Base-by-base conservation (phyloP, 2,113 vertebrate species). In the Xyrauchen texanus region DNA sequence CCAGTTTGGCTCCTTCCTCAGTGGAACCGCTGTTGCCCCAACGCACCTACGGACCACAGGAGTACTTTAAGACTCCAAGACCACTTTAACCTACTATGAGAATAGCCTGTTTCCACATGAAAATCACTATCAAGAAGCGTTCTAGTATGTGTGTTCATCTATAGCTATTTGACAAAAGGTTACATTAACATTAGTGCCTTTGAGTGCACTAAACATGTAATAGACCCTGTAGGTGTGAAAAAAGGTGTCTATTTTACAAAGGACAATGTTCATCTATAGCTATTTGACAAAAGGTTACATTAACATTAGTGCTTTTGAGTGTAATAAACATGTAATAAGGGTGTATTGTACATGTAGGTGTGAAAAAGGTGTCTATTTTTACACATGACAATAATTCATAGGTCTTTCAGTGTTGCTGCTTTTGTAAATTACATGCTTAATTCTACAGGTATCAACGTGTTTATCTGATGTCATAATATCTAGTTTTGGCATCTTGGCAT, bases 1-100 rank as follows among this genome's bases (percentile, higher is more conserved):
- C 95, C 76, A 97, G 63, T 85, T 96, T 96, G 8, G 95, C 95
- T 8, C 95, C 96, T 90, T 97, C 21, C 21, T 34, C 95, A 0
- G 95, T 97, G 34, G 95, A 96, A 0, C 95, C 95, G 67, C 94
- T 96, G 81, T 93, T 93, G 45, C 95, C 96, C 96, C 96, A 97
- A 64, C 93, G 91, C 58, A 97, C 96, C 95, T 96, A 75, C 67
- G 68, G 13, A 15, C 44, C 80, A 21, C 52, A 76, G n/a, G 7
- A 78, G n/a, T n/a, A n/a, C n/a, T n/a, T n/a, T n/a, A n/a, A n/a
- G n/a, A n/a, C n/a, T n/a, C n/a, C n/a, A n/a, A n/a, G n/a, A n/a
- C 64, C 34, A 67, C 49, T 57, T 47, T 44, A 52, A 79, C 4
- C 6, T 7, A 55, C 66, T 62, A 68, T 12, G 0, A 0, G 10